Conservation (phyloP, 2,113 vertebrate species). For the Andinoacara biseriatus region DNA sequence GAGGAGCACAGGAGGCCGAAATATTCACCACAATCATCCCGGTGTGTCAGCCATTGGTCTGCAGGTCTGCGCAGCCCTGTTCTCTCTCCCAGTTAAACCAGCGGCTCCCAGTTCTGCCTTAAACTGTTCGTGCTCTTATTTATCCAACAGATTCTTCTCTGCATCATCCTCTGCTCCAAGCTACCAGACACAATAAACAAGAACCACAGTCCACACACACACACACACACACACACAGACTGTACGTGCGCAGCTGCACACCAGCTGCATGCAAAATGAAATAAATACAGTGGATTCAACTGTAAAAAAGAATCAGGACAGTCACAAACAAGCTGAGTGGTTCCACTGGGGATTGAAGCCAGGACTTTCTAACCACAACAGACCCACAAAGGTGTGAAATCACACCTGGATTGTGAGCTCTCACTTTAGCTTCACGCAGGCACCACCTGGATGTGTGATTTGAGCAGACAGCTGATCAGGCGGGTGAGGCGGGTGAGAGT, state of each 20-base stretch:
- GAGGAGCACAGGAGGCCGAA: not conserved
- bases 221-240: not conserved
- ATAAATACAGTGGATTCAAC: not conserved
- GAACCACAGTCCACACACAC: not conserved
- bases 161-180: not conserved
- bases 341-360: not conserved
- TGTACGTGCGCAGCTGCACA: not conserved
- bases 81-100: not conserved
- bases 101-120: not conserved
- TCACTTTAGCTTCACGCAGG: too few species aligned
- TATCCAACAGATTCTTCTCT: not conserved
- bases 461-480: too few species aligned
- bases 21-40: not conserved
- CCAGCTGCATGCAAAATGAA: not conserved
- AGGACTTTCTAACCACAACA: not conserved
- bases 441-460: too few species aligned
- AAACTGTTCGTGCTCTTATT: not conserved
- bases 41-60: not conserved
- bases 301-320: not conserved
- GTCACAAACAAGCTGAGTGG: not conserved
- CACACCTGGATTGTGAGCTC: too few species aligned
- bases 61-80: not conserved
- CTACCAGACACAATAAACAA: not conserved
- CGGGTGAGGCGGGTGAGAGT: too few species aligned
- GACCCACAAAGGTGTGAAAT: too few species aligned